phyloP scores from a whole-genome alignment of 2,888 invertebrate species.

The Octonoba sinensis region DNA sequence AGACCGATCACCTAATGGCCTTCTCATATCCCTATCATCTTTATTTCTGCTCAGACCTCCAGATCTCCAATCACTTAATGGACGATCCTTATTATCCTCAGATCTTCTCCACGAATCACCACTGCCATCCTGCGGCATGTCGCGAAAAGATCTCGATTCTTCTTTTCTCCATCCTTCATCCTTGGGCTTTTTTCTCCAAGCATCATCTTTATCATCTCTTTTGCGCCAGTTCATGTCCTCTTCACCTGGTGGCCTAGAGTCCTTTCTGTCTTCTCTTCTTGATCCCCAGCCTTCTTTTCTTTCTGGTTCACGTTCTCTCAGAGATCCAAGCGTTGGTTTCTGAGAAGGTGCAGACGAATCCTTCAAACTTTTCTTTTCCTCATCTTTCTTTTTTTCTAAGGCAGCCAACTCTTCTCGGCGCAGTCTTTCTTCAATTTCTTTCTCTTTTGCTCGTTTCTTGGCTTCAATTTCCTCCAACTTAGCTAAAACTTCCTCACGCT shows the following conservation, averaged over 20 bases:
- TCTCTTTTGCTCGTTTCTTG: slow-evolving; percentile 72
- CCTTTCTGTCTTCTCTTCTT: too few relatives aligned
- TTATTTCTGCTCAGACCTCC: slow-evolving; percentile 18
- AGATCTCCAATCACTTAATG: neutral
- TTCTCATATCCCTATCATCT: neutral
- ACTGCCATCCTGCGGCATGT: neutral
- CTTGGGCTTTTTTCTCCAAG: slow-evolving; percentile 16
- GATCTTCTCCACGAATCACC: neutral
- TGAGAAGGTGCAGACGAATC: neutral
- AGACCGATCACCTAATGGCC: neutral
- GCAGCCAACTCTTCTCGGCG: slow-evolving; percentile 67
- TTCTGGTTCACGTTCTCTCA: slow-evolving; percentile 52
- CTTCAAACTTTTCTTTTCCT: slow-evolving; percentile 14
- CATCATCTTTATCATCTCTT: slow-evolving; percentile 14
- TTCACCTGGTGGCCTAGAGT: slow-evolving; percentile 8
- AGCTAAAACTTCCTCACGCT: slow-evolving; percentile 53
- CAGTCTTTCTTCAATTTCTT: slow-evolving; percentile 74
- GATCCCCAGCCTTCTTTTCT: slow-evolving; percentile 56
- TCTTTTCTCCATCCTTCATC: slow-evolving; percentile 6
- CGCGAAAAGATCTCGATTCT: neutral
- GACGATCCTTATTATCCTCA: neutral
- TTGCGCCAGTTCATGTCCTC: neutral
- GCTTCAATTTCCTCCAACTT: slow-evolving; percentile 59
- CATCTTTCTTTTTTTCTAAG: slow-evolving; percentile 23
- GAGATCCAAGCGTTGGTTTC: neutral